Evolutionary conservation across 2,797 vertebrate species (phyloP).

Genomic region (Manis crassicaudata): DNA sequence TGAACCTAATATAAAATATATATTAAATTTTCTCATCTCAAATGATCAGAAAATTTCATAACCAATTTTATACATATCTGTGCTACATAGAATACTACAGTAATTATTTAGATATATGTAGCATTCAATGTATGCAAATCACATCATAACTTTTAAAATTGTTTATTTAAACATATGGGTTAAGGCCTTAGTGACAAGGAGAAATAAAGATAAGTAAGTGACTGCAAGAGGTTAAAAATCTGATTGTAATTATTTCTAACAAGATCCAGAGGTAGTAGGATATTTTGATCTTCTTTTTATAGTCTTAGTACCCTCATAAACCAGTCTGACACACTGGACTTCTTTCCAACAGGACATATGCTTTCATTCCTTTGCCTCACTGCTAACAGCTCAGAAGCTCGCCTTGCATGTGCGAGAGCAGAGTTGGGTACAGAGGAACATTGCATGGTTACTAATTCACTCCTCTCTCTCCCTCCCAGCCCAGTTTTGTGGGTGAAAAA

Average conservation of each 20-base stretch:
- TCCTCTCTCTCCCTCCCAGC: neutral
- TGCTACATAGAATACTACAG: neutral
- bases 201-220: neutral
- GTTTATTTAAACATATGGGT: neutral
- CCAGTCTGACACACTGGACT: neutral
- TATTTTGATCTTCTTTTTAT: neutral
- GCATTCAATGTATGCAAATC: neutral
- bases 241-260: neutral
- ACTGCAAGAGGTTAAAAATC: neutral
- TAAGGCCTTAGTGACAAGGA: neutral
- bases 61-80: neutral
- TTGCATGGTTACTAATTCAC: too few relatives aligned
- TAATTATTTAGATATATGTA: neutral
- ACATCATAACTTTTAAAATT: neutral
- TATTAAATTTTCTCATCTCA: neutral
- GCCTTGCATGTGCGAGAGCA: fast-evolving
- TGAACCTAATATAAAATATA: neutral
- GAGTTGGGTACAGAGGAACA: neutral
- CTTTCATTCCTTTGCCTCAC: neutral
- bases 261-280: neutral
- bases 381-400: neutral
- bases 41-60: neutral
- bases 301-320: neutral
- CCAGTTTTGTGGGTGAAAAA: neutral
- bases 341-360: neutral